Conservation (phyloP, 2,888 invertebrate species). For the Meliscaeva auricollis region DNA sequence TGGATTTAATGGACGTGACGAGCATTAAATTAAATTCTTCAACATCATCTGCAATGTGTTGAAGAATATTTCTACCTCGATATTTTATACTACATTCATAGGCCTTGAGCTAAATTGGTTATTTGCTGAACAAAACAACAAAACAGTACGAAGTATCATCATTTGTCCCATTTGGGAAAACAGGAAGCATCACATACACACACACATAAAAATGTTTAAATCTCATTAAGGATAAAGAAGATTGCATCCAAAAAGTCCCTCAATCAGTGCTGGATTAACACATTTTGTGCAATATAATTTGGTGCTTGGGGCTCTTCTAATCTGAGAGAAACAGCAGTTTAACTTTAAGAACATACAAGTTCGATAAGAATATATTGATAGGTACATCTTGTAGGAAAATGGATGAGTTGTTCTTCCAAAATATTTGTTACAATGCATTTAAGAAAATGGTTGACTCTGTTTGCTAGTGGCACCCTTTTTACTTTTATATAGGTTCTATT, state of each 20-base stretch:
- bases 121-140: constrained; percentile 69
- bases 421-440: no score
- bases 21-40: constrained; percentile 75
- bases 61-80: constrained; percentile 19
- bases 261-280: constrained; percentile 12
- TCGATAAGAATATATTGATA: no score
- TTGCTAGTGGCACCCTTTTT: no score
- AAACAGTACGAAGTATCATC: constrained; percentile 18
- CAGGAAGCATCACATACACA: constrained; percentile 28
- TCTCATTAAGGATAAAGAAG: constrained; percentile 46
- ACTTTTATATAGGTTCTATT: no score
- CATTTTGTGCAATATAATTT: no score
- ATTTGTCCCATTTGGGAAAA: constrained; percentile 32
- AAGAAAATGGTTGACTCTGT: no score
- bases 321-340: no score
- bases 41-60: constrained; percentile 68
- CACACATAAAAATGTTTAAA: constrained; percentile 54
- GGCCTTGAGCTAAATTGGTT: constrained; percentile 72
- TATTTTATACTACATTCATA: constrained; percentile 55
- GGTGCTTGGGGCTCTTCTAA: no score
- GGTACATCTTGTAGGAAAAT: no score
- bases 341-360: no score
- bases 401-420: no score
- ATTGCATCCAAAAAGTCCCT: constrained; percentile 15
- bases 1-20: constrained; percentile 72